Evolutionary conservation across 2,888 invertebrate species (phyloP).

Genomic region (Erannis defoliaria): DNA sequence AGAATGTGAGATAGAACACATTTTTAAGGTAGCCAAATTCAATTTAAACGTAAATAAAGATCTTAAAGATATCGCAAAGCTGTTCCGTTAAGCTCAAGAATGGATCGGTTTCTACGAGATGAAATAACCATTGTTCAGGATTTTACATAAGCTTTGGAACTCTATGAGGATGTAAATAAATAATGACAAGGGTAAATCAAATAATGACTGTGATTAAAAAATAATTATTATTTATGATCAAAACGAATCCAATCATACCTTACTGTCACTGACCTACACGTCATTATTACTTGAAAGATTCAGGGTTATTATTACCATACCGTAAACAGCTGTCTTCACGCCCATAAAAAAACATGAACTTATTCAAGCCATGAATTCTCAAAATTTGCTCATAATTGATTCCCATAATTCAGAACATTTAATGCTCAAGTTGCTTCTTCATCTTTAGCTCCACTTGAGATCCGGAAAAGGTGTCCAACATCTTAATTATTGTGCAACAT

Average conservation of each 20-base stretch:
- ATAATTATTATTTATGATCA: no score
- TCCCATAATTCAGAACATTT: no score
- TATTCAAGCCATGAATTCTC: no score
- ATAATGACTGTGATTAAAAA: not conserved
- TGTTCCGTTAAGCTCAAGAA: slow-evolving; percentile 19
- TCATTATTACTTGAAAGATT: no score
- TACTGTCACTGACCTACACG: no score
- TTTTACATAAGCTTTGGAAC: not conserved
- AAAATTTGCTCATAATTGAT: no score
- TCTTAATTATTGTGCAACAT: slow-evolving; percentile 64
- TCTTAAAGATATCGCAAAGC: slow-evolving; percentile 20
- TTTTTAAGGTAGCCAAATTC: slow-evolving; percentile 61
- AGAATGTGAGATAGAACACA: slow-evolving; percentile 41
- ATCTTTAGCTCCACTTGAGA: slow-evolving; percentile 49
- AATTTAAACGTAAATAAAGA: slow-evolving; percentile 17
- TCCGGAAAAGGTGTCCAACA: slow-evolving; percentile 50
- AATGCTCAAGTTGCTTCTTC: not conserved
- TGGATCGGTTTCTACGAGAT: not conserved
- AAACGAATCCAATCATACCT: no score
- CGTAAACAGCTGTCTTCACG: no score
- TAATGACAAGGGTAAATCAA: not conserved
- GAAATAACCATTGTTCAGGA: not conserved
- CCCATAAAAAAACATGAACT: no score
- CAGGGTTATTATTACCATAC: no score
- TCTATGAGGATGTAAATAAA: not conserved